phyloP scores from a whole-genome alignment of 2,113 vertebrate species.

The Acrocephalus kingi region DNA sequence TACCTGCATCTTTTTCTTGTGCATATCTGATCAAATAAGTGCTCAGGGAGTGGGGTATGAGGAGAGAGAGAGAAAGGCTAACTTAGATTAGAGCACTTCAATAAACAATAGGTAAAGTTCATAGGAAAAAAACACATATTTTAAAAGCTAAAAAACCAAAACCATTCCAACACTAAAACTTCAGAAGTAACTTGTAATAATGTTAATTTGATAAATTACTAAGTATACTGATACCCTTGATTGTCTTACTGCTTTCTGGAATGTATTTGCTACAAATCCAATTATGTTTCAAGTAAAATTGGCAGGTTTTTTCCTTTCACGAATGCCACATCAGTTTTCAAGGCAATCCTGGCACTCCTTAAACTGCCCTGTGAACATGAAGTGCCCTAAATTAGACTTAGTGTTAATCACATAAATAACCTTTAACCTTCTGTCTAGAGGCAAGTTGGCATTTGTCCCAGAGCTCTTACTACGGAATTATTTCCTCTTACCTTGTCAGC shows the following conservation, averaged over 20 bases:
- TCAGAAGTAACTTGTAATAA: background rate
- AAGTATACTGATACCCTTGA: background rate
- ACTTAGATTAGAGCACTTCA: background rate
- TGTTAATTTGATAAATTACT: background rate
- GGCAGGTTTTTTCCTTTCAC: background rate
- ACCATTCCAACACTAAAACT: background rate
- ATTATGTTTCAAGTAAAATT: background rate
- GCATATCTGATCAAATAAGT: background rate
- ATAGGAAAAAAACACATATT: background rate
- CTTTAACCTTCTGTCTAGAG: conserved; percentile 2
- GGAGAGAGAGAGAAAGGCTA: background rate
- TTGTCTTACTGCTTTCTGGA: background rate
- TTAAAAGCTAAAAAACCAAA: background rate
- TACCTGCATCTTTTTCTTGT: background rate
- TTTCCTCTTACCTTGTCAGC: background rate
- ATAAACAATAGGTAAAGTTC: background rate
- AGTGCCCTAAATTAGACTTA: background rate
- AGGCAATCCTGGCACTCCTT: background rate
- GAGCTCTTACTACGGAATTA: background rate
- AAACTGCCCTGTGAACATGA: background rate
- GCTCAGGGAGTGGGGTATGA: background rate
- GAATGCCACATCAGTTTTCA: background rate
- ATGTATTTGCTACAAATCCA: background rate
- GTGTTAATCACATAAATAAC: background rate
- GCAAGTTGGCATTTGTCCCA: background rate